A percentile compares a stretch with the other conserved stretches of the same genome.
phyloP scores from a whole-genome alignment of 1,140 invertebrate species.

The Drosophila arizonae region DNA sequence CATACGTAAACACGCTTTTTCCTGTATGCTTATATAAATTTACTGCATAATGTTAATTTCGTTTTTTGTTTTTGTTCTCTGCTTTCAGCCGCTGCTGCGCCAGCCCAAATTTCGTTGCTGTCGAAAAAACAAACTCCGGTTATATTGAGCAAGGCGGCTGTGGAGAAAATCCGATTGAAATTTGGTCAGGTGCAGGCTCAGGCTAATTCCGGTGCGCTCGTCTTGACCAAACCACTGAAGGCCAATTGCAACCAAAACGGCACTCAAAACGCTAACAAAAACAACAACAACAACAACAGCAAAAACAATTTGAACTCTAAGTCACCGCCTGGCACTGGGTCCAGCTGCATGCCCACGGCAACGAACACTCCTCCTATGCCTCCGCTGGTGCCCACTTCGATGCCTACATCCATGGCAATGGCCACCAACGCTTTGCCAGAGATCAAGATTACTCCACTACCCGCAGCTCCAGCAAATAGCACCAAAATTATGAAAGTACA shows the following conservation, averaged over 20 bases:
- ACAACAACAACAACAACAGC: conserved; percentile 20
- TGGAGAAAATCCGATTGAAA: conserved; percentile 62
- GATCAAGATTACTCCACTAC: conserved; percentile 24
- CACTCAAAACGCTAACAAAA: conserved; percentile 11
- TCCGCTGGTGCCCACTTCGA: background rate
- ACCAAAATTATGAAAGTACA: conserved; percentile 27
- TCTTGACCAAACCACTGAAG: conserved; percentile 40
- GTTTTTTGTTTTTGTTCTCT: background rate
- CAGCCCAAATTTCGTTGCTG: conserved; percentile 51
- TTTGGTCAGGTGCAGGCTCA: conserved; percentile 56
- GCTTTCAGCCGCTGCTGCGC: conserved; percentile 20
- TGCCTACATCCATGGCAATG: conserved; percentile 1
- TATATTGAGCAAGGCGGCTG: conserved; percentile 63
- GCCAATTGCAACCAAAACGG: conserved; percentile 3
- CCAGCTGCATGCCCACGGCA: background rate
- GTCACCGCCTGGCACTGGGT: background rate
- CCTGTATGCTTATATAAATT: background rate
- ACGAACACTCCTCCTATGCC: background rate
- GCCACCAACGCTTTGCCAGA: conserved; percentile 18
- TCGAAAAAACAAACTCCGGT: conserved; percentile 52
- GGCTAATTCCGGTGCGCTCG: conserved; percentile 45
- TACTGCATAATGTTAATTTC: conserved; percentile 7
- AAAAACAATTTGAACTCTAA: conserved; percentile 26
- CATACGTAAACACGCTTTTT: background rate
- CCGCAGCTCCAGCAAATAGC: conserved; percentile 15